Evolutionary conservation across 1,140 invertebrate genomes (phyloP).

Genomic region (Euwallacea fornicatus): DNA sequence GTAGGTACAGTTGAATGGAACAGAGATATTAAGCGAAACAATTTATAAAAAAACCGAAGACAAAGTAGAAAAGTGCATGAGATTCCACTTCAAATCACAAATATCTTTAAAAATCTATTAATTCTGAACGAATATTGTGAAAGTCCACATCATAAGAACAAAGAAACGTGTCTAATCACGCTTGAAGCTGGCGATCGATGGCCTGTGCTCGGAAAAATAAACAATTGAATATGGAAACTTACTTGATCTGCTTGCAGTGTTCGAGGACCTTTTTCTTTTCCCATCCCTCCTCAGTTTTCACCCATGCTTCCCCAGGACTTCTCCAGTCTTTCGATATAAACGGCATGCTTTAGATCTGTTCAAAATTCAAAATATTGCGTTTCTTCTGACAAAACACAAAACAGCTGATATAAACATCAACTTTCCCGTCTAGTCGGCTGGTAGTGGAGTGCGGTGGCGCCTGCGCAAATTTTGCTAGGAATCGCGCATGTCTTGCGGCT

Average conservation of each 20-base stretch:
- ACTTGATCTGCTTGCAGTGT: constrained; percentile 55
- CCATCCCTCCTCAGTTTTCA: constrained; percentile 96
- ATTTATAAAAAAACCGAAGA: too few relatives aligned
- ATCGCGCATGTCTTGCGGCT: not conserved
- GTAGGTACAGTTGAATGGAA: too few relatives aligned
- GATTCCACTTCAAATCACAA: too few relatives aligned
- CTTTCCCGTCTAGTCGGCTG: constrained; percentile 16
- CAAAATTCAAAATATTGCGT: constrained; percentile 28
- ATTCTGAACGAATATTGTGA: not conserved
- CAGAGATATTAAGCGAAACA: too few relatives aligned
- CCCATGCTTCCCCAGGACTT: constrained; percentile 96
- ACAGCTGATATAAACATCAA: constrained; percentile 40
- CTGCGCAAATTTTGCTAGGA: not conserved
- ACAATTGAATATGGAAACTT: constrained; percentile 39
- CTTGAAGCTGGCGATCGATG: constrained; percentile 43
- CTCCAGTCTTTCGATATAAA: constrained; percentile 94
- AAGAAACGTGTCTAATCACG: constrained; percentile 52
- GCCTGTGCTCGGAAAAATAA: constrained; percentile 26
- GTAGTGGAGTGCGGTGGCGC: not conserved
- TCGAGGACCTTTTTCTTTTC: constrained; percentile 92
- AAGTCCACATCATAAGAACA: constrained; percentile 53
- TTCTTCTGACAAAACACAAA: constrained; percentile 31
- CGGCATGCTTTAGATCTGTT: constrained; percentile 70
- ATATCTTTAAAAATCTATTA: too few relatives aligned
- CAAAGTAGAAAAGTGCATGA: too few relatives aligned